A percentile compares a stretch with the other conserved stretches of the same genome.
Conservation (phyloP, 2,888 invertebrate genomes). For the Oxytorus armatus region DNA sequence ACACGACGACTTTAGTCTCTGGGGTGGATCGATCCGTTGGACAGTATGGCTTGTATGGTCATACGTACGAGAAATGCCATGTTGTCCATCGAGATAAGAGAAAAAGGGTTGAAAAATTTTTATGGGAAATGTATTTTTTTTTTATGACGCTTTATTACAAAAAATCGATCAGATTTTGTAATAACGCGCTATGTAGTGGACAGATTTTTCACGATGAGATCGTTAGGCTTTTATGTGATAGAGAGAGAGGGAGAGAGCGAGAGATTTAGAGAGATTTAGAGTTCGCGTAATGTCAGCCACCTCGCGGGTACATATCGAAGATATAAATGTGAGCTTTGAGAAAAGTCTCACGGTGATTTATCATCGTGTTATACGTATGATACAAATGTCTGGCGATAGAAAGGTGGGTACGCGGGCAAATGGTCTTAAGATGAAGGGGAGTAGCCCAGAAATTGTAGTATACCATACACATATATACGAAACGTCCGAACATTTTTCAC, state of each 20-base stretch:
- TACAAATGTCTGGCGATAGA: constrained; percentile 57
- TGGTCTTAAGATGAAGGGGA: constrained; percentile 39
- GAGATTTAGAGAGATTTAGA: background rate
- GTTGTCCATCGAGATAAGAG: background rate
- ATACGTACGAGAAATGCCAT: background rate
- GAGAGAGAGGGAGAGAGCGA: no score
- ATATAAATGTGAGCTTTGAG: constrained; percentile 42
- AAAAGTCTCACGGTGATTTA: constrained; percentile 53
- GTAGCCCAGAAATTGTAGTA: constrained; percentile 3
- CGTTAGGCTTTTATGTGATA: background rate
- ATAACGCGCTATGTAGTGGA: background rate
- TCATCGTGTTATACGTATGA: constrained; percentile 57
- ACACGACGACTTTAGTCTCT: background rate
- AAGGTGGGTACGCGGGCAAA: constrained; percentile 51
- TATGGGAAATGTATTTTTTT: no score
- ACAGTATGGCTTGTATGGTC: background rate
- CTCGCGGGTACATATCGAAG: constrained; percentile 29
- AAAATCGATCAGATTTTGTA: background rate
- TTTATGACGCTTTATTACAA: background rate
- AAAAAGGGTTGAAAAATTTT: background rate
- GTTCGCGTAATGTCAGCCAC: constrained; percentile 24
- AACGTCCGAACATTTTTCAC: constrained; percentile 44
- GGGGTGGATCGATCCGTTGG: background rate
- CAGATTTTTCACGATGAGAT: constrained; percentile 21
- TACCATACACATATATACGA: background rate